Evolutionary conservation across 2,888 invertebrate species (phyloP).

Genomic region (Drosophila percnosoma): DNA sequence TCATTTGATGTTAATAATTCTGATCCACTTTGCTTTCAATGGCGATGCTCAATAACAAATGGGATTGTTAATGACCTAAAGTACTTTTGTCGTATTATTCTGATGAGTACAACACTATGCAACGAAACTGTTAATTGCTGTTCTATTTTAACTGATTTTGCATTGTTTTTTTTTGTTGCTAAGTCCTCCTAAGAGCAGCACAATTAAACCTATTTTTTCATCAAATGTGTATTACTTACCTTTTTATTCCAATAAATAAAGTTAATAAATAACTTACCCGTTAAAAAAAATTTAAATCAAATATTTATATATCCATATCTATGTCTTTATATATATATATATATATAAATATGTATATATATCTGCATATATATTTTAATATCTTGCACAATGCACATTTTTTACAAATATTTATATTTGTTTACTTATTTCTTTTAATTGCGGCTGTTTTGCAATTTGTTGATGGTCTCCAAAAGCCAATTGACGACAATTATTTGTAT

Average conservation of each 20-base stretch:
- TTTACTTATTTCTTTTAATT: conserved; percentile 1
- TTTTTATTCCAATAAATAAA: neutral
- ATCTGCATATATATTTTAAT: neutral
- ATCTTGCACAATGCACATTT: conserved; percentile 25
- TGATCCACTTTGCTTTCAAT: neutral
- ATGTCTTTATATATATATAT: too few species aligned
- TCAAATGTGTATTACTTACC: neutral
- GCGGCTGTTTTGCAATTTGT: conserved; percentile 13
- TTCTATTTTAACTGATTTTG: neutral
- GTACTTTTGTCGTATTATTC: neutral
- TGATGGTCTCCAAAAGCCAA: conserved; percentile 20
- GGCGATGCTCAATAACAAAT: neutral
- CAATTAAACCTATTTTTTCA: neutral
- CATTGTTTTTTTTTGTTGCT: too few species aligned
- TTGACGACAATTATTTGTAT: conserved; percentile 21
- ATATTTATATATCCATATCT: too few species aligned
- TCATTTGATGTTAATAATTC: conserved; percentile 8
- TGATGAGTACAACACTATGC: neutral
- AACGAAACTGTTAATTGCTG: neutral
- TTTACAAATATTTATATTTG: conserved; percentile 5
- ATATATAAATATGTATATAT: neutral
- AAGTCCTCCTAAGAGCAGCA: neutral
- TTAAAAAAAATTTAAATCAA: neutral
- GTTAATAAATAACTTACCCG: neutral
- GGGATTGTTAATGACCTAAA: neutral